Evolutionary conservation across 2,113 vertebrate genomes (phyloP).

Genomic region (Desmodus rotundus): DNA sequence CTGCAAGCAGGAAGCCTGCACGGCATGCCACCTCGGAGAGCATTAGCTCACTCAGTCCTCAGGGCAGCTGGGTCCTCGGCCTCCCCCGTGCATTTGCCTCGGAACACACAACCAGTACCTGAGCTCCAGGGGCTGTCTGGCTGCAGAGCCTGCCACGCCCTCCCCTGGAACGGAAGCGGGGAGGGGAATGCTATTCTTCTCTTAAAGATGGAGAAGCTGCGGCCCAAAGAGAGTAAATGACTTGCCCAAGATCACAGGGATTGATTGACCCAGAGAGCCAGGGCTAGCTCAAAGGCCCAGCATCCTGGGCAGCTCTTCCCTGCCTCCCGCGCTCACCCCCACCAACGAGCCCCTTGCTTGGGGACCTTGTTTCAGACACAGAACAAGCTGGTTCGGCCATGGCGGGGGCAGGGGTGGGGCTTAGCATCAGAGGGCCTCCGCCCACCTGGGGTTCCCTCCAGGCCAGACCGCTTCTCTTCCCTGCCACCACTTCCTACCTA

Average conservation of each 20-base stretch:
- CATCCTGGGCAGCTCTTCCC: not conserved
- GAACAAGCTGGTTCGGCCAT: not conserved
- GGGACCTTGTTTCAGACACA: not conserved
- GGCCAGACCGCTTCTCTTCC: no score
- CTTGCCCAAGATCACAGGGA: no score
- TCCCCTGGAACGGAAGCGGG: not conserved
- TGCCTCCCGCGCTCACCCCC: not conserved
- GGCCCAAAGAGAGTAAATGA: not conserved
- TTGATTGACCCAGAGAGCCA: not conserved
- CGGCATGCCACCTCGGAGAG: fast-evolving
- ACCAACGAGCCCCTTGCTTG: not conserved
- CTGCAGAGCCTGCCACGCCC: not conserved
- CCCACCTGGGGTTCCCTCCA: not conserved
- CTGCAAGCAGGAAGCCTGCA: not conserved
- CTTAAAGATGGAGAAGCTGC: not conserved
- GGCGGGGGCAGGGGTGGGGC: no score
- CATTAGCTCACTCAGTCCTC: not conserved
- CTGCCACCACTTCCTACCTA: not conserved
- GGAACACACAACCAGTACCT: not conserved
- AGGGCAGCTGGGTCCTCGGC: fast-evolving
- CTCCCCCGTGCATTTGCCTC: not conserved
- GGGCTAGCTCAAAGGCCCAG: not conserved
- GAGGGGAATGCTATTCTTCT: no score
- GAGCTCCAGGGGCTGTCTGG: not conserved
- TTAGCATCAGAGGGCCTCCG: not conserved